Evolutionary conservation across 2,888 invertebrate species (phyloP).

Genomic region (Noctua janthe): DNA sequence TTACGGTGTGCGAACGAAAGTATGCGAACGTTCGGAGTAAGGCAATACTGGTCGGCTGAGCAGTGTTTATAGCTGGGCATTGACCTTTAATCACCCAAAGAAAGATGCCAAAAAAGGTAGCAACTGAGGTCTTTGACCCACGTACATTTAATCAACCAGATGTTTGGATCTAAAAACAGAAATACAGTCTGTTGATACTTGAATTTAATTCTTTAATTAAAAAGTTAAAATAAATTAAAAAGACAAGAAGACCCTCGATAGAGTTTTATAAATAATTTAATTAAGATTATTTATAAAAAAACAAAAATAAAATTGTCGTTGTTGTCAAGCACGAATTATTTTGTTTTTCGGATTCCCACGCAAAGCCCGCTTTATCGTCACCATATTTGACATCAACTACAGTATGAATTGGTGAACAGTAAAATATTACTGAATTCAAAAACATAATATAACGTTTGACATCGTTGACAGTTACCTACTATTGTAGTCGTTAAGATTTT

Average conservation of each 20-base stretch:
- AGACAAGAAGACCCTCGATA: no score
- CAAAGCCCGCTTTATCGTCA: neutral
- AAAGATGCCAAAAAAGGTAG: neutral
- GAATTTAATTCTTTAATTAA: no score
- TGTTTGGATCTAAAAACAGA: neutral
- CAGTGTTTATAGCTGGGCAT: neutral
- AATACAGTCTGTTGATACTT: neutral
- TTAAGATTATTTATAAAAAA: no score
- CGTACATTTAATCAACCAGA: neutral
- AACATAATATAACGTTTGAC: neutral
- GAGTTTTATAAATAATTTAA: no score
- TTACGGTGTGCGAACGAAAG: neutral
- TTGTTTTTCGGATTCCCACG: neutral
- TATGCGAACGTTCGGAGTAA: neutral
- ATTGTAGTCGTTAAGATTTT: neutral
- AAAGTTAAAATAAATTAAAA: no score
- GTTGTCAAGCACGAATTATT: neutral
- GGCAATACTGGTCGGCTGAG: neutral
- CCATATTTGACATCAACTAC: neutral
- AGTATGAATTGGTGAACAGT: neutral
- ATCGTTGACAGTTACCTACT: neutral
- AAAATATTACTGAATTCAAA: slow-evolving; percentile 4
- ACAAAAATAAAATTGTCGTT: no score
- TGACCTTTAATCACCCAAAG: neutral
- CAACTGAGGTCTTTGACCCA: neutral